Percentiles rank a stretch among this genome's conserved stretches.
These are phyloP conservation scores for Brachionus paranguensis DNA, from an alignment of 1,140 invertebrate genomes.

Conservation along the genomic window DNA sequence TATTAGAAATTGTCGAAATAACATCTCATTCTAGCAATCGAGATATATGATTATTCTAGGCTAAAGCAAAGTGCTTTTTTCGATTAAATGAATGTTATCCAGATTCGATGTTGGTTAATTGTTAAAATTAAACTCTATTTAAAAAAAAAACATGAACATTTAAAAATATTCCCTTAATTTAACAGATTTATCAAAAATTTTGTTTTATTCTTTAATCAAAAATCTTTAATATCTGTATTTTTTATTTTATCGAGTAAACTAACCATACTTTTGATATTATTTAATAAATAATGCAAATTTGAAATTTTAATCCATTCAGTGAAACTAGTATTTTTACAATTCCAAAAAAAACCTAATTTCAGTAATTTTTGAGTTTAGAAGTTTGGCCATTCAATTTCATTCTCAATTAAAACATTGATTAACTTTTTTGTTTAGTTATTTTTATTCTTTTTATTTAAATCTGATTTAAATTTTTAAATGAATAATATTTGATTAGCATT, in stretches of 20 bases:
- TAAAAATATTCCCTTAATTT: background rate
- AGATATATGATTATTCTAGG: background rate
- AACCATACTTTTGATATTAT: background rate
- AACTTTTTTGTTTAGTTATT: no score
- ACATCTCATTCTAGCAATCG: background rate
- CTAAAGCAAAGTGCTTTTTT: background rate
- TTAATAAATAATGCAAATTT: no score
- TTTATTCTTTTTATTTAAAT: no score
- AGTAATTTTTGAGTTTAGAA: no score
- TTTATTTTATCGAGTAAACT: background rate
- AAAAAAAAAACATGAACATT: background rate
- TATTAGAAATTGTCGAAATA: conserved; percentile 31
- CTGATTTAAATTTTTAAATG: no score
- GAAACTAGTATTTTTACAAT: no score
- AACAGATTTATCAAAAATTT: background rate
- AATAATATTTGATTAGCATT: no score
- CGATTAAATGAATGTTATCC: background rate
- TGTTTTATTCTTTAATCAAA: background rate
- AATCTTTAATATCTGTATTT: background rate
- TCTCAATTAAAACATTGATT: no score
- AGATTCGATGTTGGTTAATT: background rate
- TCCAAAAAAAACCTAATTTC: no score
- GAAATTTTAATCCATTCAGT: no score
- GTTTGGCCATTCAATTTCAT: no score
- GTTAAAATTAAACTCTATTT: background rate